Percentiles rank a stretch among this genome's conserved stretches.
Conservation (phyloP, 2,888 invertebrate genomes). For the Desoria tigrina region DNA sequence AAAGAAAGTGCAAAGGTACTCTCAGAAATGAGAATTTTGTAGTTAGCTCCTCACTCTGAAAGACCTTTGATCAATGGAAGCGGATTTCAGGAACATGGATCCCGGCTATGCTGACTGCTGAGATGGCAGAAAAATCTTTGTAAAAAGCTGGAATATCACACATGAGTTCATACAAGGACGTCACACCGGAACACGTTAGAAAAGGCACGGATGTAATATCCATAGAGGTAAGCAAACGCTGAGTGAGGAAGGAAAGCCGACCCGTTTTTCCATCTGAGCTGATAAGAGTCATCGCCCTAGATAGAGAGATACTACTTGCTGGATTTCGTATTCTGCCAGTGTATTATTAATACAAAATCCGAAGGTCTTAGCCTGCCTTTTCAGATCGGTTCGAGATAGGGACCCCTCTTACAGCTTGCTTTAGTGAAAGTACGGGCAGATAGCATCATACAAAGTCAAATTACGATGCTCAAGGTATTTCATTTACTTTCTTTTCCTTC, state of each 20-base stretch:
- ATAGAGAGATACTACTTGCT: neutral
- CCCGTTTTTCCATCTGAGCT: conserved; percentile 37
- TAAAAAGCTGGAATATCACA: neutral
- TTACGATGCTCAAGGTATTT: no score
- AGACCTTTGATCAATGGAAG: neutral
- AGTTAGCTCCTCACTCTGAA: conserved; percentile 1
- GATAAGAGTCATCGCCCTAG: conserved; percentile 28
- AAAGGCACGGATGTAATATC: conserved; percentile 8
- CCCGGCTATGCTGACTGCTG: neutral
- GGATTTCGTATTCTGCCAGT: neutral
- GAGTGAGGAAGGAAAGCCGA: neutral
- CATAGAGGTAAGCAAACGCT: conserved; percentile 1
- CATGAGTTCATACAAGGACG: conserved; percentile 1
- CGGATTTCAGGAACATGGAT: no score
- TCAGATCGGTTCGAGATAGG: no score
- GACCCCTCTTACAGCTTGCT: no score
- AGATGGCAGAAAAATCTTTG: conserved; percentile 7
- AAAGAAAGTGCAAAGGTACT: neutral
- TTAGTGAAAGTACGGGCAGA: no score
- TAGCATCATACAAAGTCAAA: no score
- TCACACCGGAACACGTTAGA: conserved; percentile 5
- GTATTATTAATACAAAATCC: conserved; percentile 3
- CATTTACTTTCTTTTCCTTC: no score
- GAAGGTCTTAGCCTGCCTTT: no score
- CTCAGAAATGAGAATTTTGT: conserved; percentile 5